Evolutionary conservation across 1,140 invertebrate genomes (phyloP), one percentile per base, ranked within the genome.

Genomic region (Dinoponera quadriceps): DNA sequence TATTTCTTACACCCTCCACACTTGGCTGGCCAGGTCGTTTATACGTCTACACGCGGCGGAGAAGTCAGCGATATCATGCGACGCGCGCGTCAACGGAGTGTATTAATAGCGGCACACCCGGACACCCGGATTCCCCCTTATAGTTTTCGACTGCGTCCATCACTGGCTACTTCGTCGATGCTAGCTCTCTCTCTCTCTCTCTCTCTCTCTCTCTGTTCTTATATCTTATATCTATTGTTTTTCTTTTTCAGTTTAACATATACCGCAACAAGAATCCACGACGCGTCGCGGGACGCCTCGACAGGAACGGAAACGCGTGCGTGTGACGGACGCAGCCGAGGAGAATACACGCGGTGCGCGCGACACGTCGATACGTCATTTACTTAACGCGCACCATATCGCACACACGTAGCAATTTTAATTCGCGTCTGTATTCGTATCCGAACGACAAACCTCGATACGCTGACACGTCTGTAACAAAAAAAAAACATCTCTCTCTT

Each of bases 31-130:
- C 85, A 82, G 72, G 60, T 85, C 87, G 51, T 72, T 59, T 88
- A 82, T 88, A 88, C n/a, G n/a, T n/a, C n/a, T n/a, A n/a, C 86
- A 88, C 72, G 78, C 29, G 57, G 60, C 84, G 83, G 69, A n/a
- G 65, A 78, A 85, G 57, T 80, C 83, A 85, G 72, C 78, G 62
- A 66, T 59, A 27, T 51, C n/a, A n/a, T n/a, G n/a, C n/a, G n/a
- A n/a, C 13, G 27, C 48, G 29, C 57, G 62, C 4, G 3, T 51
- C 29, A 62, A 74, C 55, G 55, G 14, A 59, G 49, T 60, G 44
- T 38, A 44, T 72, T 38, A 57, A 71, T 72, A 29, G 65, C 25
- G 38, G n/a, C n/a, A 44, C 11, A 11, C 38, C 38, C 38, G 38
- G 11, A 44, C 38, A 44, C 38, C 38, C n/a, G n/a, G 38, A 44